Evolutionary conservation across 2,888 invertebrate species (phyloP), one percentile per base, ranked within the genome.

Genomic region (Terebella lapidaria): DNA sequence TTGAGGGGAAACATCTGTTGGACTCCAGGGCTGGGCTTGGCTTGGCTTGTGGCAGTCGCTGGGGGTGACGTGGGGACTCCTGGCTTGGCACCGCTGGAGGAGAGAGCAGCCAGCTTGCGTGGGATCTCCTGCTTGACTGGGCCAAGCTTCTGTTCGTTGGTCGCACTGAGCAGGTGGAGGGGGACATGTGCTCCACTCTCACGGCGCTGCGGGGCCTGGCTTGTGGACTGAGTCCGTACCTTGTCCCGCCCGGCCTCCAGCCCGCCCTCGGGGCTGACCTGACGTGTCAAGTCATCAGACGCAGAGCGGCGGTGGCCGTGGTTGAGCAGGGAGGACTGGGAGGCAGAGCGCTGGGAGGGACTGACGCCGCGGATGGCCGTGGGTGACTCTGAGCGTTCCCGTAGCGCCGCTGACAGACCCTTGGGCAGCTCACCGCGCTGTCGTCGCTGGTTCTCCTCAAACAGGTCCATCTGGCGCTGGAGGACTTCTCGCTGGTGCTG

Each of bases 41-140:
- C 25, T 25, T 30, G 4, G 35, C 20, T 18, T 15, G 51, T 22
- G 15, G 20, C 20, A 10, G 20, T 49, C 20, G 20, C 20, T 20
- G 20, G 51, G 15, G n/a, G 20, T 20, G 20, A 49, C 51, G 5
- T 10, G 15, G 20, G 20, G 5, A 10, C 15, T 10, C 5, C 15
- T 3, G n/a, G 42, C n/a, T 18, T 35, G 55, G 42, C 22, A n/a
- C 2, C 55, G 3, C 3, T 29, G 24, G 10, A 28, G 51, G 10
- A 42, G 30, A n/a, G 28, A 10, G 60, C 51, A 10, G 60, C 51
- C 18, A 94, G 83, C 78, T 94, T 94, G 67, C 93, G 83, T 0
- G 94, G 94, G 62, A 94, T 82, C 80, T 94, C 93, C 74, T 94
- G 94, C 73, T 91, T 92, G 1, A 93, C 87, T 59, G 65, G 67